Conservation (phyloP, 2,888 invertebrate genomes). For the Acheta domesticus region DNA sequence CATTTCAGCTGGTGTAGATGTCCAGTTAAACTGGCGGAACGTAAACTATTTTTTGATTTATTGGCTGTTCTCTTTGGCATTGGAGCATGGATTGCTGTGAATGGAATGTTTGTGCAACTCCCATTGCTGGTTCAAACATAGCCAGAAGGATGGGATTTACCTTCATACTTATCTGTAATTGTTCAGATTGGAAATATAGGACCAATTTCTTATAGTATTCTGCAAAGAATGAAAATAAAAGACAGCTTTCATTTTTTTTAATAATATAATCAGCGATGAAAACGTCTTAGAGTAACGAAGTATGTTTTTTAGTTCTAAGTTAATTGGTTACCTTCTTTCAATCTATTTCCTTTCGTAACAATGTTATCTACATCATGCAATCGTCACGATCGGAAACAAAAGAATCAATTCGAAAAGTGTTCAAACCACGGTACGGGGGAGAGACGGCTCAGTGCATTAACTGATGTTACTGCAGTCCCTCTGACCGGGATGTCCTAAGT, state of each 20-base stretch:
- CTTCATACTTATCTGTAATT: conserved; percentile 76
- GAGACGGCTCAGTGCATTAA: no score
- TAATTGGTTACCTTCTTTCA: no score
- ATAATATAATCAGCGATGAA: no score
- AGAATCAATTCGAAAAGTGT: no score
- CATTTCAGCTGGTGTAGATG: conserved; percentile 18
- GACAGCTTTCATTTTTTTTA: conserved; percentile 49
- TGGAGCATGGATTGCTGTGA: conserved; percentile 84
- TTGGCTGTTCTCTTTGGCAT: conserved; percentile 74
- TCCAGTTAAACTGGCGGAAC: conserved; percentile 36
- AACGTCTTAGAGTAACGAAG: no score
- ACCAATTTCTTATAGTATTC: conserved; percentile 62
- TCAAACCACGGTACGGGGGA: no score
- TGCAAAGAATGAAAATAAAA: conserved; percentile 30
- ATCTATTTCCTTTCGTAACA: no score
- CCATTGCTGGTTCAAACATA: conserved; percentile 75
- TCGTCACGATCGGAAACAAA: no score
- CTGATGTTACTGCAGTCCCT: no score
- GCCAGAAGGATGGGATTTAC: conserved; percentile 84
- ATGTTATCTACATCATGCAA: no score
- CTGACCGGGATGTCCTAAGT: no score
- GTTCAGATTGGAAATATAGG: conserved; percentile 83
- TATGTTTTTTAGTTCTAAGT: no score
- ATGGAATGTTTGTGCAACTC: conserved; percentile 82
- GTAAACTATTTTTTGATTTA: conserved; percentile 60